Base-by-base conservation (phyloP, 2,888 invertebrate species). In the Phragmatobia fuliginosa region DNA sequence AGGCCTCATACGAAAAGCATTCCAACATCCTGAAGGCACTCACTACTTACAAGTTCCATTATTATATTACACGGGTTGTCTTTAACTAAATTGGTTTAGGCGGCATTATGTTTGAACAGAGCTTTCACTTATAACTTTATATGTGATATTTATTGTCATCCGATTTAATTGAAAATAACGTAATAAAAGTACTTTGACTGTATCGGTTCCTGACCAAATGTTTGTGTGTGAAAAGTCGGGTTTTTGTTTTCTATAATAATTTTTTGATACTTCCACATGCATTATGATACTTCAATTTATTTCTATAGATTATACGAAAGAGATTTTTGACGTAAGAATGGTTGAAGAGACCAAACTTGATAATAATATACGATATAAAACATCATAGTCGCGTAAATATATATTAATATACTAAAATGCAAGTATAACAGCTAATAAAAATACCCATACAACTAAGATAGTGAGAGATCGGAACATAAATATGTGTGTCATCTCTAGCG, bases 401-500 rank as follows among this genome's bases (percentile, higher is more conserved):
- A 1, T n/a, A n/a, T 45, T 45, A 45, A n/a, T n/a, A 0, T 52
- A 11, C 28, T 11, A 52, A 28, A 28, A 28, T 25, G 14, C 14
- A 56, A 25, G 14, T 25, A 28, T 14, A 25, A 52, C 52, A 49
- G 10, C 25, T n/a, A 14, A 31, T 36, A 38, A 32, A 58, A 31
- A 31, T 62, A n/a, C n/a, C 2, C 41, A 31, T 41, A 68, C 31
- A 31, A 49, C 8, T 32, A 52, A 61, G 60, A 66, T 66, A 59
- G 16, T 70, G 32, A 62, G 8, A n/a, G n/a, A n/a, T n/a, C 73
- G 77, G 73, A 85, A 84, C 86, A 83, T 87, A 84, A 87, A 88
- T 87, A 87, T 88, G 81, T 84, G 84, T 85, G 87, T 81, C 84
- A 82, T 80, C 72, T 74, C 75, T 76, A 81, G 77, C 77, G 81